Conservation (phyloP, 2,113 vertebrate species). For the Sisor rabdophorus region DNA sequence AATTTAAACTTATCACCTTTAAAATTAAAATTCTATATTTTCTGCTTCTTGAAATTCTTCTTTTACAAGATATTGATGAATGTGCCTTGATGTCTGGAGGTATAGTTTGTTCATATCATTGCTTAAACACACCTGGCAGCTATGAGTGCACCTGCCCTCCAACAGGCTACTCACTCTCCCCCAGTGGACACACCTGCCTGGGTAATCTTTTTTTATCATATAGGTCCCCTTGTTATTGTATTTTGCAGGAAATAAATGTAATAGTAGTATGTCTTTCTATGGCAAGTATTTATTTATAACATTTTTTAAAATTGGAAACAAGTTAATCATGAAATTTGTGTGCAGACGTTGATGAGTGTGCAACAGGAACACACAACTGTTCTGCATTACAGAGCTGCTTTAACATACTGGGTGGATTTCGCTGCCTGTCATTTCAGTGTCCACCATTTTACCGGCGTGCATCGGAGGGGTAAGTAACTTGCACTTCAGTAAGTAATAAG, state of each 20-base stretch:
- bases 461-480: conserved; percentile 82
- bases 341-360: conserved; percentile 91
- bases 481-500: neutral
- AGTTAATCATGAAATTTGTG: neutral
- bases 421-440: conserved; percentile 84
- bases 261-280: neutral
- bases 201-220: conserved; percentile 66
- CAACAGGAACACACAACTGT: conserved; percentile 84
- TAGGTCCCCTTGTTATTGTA: neutral
- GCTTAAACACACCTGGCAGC: conserved; percentile 85
- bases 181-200: conserved; percentile 90
- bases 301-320: neutral
- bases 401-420: conserved; percentile 87
- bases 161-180: conserved; percentile 78
- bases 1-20: too few species aligned
- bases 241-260: neutral
- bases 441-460: conserved; percentile 83
- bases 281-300: too few species aligned
- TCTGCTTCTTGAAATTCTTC: neutral
- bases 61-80: conserved; percentile 86
- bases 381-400: conserved; percentile 85
- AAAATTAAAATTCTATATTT: too few species aligned
- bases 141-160: conserved; percentile 89
- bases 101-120: conserved; percentile 87
- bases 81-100: conserved; percentile 91